A percentile compares a stretch with the other conserved stretches of the same genome.
Conservation (phyloP, 2,888 invertebrate species). For the Drosophila birchii region DNA sequence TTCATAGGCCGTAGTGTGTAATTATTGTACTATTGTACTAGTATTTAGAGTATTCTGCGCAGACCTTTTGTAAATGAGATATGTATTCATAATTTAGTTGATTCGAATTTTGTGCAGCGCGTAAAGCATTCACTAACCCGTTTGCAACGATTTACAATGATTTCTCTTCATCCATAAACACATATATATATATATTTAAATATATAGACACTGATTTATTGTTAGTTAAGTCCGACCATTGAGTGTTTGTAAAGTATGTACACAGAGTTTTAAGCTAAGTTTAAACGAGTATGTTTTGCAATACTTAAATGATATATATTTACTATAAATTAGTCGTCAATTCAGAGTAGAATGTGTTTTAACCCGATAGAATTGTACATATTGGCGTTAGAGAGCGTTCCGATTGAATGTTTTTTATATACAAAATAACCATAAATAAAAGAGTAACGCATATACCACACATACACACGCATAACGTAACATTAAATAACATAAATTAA, state of each 20-base stretch:
- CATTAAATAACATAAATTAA: conserved; percentile 48
- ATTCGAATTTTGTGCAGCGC: conserved; percentile 50
- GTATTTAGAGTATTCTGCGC: conserved; percentile 44
- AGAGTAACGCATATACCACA: conserved; percentile 45
- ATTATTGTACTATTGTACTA: conserved; percentile 38
- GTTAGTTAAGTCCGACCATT: conserved; percentile 67
- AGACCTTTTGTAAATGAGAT: conserved; percentile 76
- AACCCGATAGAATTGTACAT: conserved; percentile 64
- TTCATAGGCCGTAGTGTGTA: conserved; percentile 46
- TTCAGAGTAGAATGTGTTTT: conserved; percentile 71
- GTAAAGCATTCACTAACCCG: conserved; percentile 15
- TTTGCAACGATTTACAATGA: conserved; percentile 30
- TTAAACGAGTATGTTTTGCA: conserved; percentile 68
- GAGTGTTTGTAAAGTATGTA: conserved; percentile 78
- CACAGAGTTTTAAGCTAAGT: conserved; percentile 65
- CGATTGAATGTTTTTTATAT: conserved; percentile 43
- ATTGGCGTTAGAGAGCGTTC: conserved; percentile 66
- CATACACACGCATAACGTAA: conserved; percentile 28
- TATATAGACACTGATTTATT: conserved; percentile 52
- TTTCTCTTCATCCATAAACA: conserved; percentile 36
- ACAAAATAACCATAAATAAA: conserved; percentile 45
- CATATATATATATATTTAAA: conserved; percentile 15
- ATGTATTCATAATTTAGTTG: conserved; percentile 68
- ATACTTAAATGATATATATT: conserved; percentile 57
- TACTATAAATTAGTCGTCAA: conserved; percentile 69